Conservation (phyloP, 2,113 vertebrate species). For the Stictonetta naevosa region DNA sequence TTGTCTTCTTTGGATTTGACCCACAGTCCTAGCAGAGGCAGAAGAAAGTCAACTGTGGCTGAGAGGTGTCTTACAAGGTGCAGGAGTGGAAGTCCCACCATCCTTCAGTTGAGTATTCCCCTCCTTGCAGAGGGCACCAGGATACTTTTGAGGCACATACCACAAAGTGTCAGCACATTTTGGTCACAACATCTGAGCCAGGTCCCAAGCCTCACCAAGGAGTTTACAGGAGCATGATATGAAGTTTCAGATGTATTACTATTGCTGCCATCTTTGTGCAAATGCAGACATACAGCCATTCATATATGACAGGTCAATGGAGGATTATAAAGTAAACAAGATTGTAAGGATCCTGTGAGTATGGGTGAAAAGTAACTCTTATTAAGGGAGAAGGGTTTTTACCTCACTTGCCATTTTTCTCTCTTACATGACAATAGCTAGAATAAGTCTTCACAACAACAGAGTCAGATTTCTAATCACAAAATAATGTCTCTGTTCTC, state of each 20-base stretch:
- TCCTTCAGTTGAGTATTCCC: not conserved
- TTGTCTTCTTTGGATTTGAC: not conserved
- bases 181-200: not conserved
- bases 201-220: not conserved
- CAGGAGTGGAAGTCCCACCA: not conserved
- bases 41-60: not conserved
- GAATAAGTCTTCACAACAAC: constrained; percentile 25
- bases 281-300: not conserved
- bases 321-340: not conserved
- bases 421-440: not conserved
- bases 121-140: not conserved
- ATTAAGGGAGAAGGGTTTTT: not conserved
- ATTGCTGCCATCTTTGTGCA: not conserved
- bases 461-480: constrained; percentile 41
- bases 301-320: accelerated
- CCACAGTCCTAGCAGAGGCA: not conserved
- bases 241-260: not conserved
- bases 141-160: not conserved
- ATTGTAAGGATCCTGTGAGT: accelerated
- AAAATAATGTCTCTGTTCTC: constrained; percentile 25
- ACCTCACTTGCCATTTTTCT: constrained; percentile 44
- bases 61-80: not conserved
- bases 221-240: not conserved
- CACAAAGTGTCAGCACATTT: not conserved
- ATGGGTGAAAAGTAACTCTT: not conserved